phyloP scores from a whole-genome alignment of 2,888 invertebrate genomes.

The Tachina lurida region DNA sequence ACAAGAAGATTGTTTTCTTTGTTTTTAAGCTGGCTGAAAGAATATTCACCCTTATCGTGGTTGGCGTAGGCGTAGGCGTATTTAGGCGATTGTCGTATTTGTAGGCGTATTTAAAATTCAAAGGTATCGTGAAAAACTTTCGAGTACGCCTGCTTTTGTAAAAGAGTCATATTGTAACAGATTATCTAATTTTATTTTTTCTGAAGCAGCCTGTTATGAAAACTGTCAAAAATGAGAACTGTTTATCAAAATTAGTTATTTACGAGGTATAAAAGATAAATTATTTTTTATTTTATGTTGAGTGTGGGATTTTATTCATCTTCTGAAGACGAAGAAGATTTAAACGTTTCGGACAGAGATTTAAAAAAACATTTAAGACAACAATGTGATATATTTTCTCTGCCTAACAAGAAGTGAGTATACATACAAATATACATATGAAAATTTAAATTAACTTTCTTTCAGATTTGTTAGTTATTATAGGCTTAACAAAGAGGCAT shows the following conservation, averaged over 20 bases:
- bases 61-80: conserved; percentile 6
- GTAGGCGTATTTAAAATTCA: too few species aligned
- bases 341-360: background rate
- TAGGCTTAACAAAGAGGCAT: background rate
- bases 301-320: conserved; percentile 1
- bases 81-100: background rate
- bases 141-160: background rate
- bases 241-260: background rate
- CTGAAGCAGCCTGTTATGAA: background rate
- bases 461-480: conserved; percentile 11
- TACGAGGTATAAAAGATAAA: background rate
- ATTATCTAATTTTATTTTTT: background rate
- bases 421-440: background rate
- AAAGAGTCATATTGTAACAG: background rate
- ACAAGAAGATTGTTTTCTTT: too few species aligned
- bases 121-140: background rate
- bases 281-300: conserved; percentile 16
- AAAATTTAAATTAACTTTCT: conserved; percentile 15
- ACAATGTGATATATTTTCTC: conserved; percentile 6
- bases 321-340: background rate
- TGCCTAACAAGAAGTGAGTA: background rate
- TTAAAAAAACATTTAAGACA: conserved; percentile 14
- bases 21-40: too few species aligned
- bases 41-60: conserved; percentile 2
- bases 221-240: background rate